Evolutionary conservation across 2,113 vertebrate species (phyloP).

Genomic region (Gopherus flavomarginatus): DNA sequence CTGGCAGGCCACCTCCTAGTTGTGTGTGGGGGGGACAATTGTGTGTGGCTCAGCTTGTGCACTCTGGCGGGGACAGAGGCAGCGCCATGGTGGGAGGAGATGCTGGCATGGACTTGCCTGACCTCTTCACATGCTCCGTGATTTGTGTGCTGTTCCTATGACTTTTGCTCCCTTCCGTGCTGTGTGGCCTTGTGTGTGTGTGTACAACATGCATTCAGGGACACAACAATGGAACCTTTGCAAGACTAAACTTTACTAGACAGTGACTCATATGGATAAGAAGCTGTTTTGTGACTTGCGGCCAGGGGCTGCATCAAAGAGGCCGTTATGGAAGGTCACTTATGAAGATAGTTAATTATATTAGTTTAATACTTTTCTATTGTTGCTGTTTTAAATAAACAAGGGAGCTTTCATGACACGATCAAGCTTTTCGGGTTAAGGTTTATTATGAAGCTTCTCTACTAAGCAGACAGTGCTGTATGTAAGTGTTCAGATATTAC

Average conservation of each 20-base stretch:
- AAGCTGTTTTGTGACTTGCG: neutral
- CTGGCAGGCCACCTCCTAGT: neutral
- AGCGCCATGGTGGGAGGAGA: rapidly evolving
- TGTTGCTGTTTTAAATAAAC: neutral
- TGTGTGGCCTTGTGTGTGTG: neutral
- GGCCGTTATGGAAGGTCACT: neutral
- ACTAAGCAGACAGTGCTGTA: neutral
- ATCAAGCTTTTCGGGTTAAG: neutral
- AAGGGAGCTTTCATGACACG: neutral
- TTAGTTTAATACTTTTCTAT: slow-evolving; percentile 6
- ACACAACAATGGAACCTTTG: neutral
- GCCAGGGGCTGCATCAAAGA: neutral
- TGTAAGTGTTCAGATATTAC: neutral
- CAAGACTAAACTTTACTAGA: neutral
- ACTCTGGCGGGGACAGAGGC: neutral
- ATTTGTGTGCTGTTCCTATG: neutral
- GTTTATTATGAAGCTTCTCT: neutral
- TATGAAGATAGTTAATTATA: neutral
- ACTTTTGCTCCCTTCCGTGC: neutral
- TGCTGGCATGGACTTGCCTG: neutral
- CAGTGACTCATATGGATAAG: neutral
- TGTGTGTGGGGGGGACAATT: neutral
- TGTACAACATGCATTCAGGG: neutral
- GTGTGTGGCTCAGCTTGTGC: neutral
- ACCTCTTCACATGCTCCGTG: neutral